Percentiles rank a stretch among this genome's conserved stretches.
phyloP scores from a whole-genome alignment of 2,797 vertebrate species.

The Notoglanidium macrostoma region DNA sequence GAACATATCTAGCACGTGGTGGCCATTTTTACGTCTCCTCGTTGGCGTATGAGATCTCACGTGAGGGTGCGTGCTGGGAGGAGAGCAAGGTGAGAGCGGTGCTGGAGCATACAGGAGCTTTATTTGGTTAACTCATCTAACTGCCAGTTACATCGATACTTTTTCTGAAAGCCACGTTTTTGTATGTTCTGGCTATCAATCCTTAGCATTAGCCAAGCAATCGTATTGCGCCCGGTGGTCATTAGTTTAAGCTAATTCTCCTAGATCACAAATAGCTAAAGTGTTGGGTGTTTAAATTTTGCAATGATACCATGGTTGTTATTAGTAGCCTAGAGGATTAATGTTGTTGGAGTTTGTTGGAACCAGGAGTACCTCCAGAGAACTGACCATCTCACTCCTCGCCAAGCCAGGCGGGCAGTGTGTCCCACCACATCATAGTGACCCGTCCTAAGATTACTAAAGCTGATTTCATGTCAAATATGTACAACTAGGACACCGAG shows the following conservation, averaged over 20 bases:
- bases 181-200: no score
- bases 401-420: background rate
- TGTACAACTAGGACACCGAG: background rate
- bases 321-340: no score
- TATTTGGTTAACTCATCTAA: no score
- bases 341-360: no score
- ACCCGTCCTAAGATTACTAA: background rate
- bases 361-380: background rate
- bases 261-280: no score
- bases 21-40: background rate
- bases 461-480: background rate
- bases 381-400: background rate
- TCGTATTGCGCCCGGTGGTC: no score
- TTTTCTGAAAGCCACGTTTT: no score
- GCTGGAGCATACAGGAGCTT: background rate
- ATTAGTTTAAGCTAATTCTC: no score
- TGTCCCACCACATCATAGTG: background rate
- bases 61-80: background rate
- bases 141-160: no score
- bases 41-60: background rate
- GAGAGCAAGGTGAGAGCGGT: background rate
- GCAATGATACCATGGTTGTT: no score
- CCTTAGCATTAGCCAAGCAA: no score
- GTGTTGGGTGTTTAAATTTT: no score
- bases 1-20: background rate